Percentiles rank a stretch among this genome's conserved stretches.
Conservation (phyloP, 2,888 invertebrate species). For the Andrena flavipes region DNA sequence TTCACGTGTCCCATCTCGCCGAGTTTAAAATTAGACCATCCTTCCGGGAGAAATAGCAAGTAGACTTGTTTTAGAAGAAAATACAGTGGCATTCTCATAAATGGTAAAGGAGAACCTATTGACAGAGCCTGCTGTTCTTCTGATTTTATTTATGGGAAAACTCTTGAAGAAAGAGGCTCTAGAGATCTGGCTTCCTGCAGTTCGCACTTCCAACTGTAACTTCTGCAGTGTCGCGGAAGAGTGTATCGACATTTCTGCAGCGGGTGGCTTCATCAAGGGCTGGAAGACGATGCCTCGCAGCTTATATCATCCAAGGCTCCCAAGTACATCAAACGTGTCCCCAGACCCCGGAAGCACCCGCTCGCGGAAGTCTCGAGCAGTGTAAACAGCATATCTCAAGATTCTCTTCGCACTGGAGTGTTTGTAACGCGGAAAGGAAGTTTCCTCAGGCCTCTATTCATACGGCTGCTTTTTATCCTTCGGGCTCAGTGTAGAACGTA, state of each 20-base stretch:
- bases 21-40: background rate
- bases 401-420: background rate
- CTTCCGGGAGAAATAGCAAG: background rate
- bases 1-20: background rate
- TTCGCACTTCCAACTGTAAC: background rate
- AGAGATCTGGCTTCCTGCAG: background rate
- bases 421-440: slow-evolving; percentile 29
- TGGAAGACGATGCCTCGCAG: background rate
- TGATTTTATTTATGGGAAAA: slow-evolving; percentile 8
- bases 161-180: background rate
- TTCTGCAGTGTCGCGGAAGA: slow-evolving; percentile 9
- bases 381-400: slow-evolving; percentile 23
- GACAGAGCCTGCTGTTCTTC: background rate
- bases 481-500: background rate
- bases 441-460: slow-evolving; percentile 7
- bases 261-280: slow-evolving; percentile 3
- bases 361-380: slow-evolving; percentile 10
- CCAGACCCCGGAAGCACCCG: background rate
- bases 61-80: background rate
- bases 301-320: background rate
- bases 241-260: background rate
- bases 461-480: background rate
- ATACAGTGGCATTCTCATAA: too few relatives aligned
- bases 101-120: background rate
- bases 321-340: background rate